Evolutionary conservation across 2,113 vertebrate genomes (phyloP).

Genomic region (Donacobius atricapilla): DNA sequence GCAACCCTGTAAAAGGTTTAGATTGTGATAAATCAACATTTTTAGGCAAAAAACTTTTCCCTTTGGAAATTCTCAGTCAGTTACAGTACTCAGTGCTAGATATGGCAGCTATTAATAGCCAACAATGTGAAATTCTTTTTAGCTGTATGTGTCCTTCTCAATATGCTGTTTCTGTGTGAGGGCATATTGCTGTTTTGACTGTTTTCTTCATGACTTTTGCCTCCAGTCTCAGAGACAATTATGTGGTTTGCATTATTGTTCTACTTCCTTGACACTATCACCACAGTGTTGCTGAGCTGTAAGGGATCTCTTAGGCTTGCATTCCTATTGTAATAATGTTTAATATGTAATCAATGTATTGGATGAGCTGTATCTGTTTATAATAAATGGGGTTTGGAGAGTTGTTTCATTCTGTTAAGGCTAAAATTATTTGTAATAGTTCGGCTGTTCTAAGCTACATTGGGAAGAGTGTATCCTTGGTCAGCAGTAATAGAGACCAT

Average conservation of each 20-base stretch:
- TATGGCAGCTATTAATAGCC: background rate
- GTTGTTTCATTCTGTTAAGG: background rate
- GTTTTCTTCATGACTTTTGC: background rate
- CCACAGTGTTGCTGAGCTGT: background rate
- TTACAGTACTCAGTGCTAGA: background rate
- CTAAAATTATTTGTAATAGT: background rate
- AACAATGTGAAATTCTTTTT: background rate
- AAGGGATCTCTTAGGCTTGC: background rate
- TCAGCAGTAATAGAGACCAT: background rate
- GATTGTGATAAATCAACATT: background rate
- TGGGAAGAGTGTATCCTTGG: background rate
- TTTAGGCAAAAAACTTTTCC: background rate
- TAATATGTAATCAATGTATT: background rate
- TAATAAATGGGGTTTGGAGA: background rate
- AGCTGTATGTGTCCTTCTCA: background rate
- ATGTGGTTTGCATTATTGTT: background rate
- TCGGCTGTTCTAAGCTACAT: background rate
- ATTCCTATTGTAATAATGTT: background rate
- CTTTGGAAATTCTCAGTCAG: background rate
- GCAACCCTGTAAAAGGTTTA: background rate
- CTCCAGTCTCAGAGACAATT: background rate
- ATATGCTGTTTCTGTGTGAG: background rate
- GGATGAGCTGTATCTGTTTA: background rate
- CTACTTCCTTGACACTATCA: background rate
- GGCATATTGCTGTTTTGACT: background rate